Evolutionary conservation across 2,797 vertebrate genomes (phyloP), one percentile per base, ranked within the genome.

Genomic region (Lagodon rhomboides): DNA sequence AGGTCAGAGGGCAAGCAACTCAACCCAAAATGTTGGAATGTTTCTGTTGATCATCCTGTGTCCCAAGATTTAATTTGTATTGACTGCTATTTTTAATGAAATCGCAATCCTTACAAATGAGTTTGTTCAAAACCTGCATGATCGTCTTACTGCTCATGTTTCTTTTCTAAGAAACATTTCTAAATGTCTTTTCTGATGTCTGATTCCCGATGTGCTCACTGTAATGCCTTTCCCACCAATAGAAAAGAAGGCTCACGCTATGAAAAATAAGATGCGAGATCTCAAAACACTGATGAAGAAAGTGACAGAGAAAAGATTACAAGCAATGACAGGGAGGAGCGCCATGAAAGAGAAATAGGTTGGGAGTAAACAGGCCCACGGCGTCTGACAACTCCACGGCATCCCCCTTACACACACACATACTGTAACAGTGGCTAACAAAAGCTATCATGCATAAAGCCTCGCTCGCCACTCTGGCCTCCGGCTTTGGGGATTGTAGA

Each of bases 371-470:
- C 53, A 75, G 79, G 61, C 66, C 65, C 51, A 34, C 51, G 73
- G 79, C 69, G 65, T 75, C 73, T 55, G 41, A 81, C 77, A 72
- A 74, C 77, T 83, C 23, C 67, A 79, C 81, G 81, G 67, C 58
- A 74, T 23, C 44, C 30, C 60, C 41, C 9, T 27, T 53, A 77
- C n/a, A 55, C 49, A 71, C 60, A 62, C 44, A 41, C 13, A 23
- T 46, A 41, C 46, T 65, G 38, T 75, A 79, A 72, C 55, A 55
- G 64, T 34, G 59, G 65, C 79, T 79, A 85, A 87, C 79, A 79
- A 80, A 86, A 71, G 64, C 86, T 58, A 59, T 79, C 73, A 56
- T 65, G 76, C 76, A 86, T 73, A 73, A 88, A 90, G 77, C 58
- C 63, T 34, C 2, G 38, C 77, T 79, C 64, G 51, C 41, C 2